Evolutionary conservation across 64 coral and sea anemone genomes (phyloP).

Genomic region (Actinia tenebrosa): DNA sequence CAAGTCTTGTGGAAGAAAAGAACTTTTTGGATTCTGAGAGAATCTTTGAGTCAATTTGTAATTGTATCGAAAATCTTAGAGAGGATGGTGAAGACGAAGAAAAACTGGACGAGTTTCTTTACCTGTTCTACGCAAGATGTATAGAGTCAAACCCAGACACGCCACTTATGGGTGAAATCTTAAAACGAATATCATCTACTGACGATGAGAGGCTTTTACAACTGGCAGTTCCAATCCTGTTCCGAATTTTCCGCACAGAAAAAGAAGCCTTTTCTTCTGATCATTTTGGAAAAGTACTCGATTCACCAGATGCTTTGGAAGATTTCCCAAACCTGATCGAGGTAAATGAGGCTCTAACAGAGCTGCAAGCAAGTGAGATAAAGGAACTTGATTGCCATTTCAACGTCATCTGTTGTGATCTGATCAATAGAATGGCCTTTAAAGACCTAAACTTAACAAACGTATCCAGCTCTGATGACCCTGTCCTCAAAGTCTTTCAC

Average conservation of each 20-base stretch:
- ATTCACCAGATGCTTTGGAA: constrained; percentile 3
- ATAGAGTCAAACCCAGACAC: constrained; percentile 81
- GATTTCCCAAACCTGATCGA: constrained; percentile 63
- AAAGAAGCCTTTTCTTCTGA: constrained; percentile 31
- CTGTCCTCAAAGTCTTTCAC: constrained; percentile 38
- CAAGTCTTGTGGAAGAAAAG: constrained; percentile 15
- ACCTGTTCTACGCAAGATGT: constrained; percentile 63
- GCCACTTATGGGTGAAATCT: constrained; percentile 48
- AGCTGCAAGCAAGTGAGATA: neutral
- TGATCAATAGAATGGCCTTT: constrained; percentile 71
- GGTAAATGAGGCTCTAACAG: constrained; percentile 37
- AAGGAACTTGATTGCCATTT: constrained; percentile 44
- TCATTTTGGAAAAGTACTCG: constrained; percentile 48
- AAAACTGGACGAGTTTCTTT: constrained; percentile 52
- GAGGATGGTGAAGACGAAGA: constrained; percentile 23
- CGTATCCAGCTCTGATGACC: constrained; percentile 47
- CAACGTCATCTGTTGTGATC: constrained; percentile 79
- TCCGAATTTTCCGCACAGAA: constrained; percentile 61
- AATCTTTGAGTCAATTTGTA: constrained; percentile 45
- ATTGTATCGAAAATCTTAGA: constrained; percentile 24
- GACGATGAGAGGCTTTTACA: constrained; percentile 25
- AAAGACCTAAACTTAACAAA: constrained; percentile 27
- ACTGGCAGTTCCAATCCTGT: constrained; percentile 51
- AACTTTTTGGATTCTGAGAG: constrained; percentile 51
- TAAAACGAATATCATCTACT: constrained; percentile 52